Evolutionary conservation across 2,113 vertebrate species (phyloP).

Genomic region (Heloderma charlesbogerti): DNA sequence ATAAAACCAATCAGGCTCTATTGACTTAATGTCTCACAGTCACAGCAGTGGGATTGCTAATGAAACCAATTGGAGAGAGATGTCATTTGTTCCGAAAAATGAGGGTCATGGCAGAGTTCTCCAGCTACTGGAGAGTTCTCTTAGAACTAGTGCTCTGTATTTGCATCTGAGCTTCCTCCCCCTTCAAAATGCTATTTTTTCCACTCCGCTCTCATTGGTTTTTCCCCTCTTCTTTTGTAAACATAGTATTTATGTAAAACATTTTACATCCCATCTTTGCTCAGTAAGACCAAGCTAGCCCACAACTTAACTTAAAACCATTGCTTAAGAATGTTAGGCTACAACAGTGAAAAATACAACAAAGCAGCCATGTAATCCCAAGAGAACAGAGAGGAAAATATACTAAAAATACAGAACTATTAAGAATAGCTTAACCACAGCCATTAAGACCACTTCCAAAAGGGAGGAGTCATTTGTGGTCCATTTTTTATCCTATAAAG

Average conservation of each 20-base stretch:
- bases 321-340: too few species aligned
- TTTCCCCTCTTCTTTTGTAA: slow-evolving; percentile 54
- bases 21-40: slow-evolving; percentile 22
- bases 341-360: too few species aligned
- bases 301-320: too few species aligned
- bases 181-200: slow-evolving; percentile 11
- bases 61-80: slow-evolving; percentile 51
- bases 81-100: slow-evolving; percentile 48
- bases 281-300: too few species aligned
- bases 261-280: too few species aligned
- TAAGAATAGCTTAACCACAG: too few species aligned
- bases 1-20: slow-evolving; percentile 7
- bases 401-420: too few species aligned
- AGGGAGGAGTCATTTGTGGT: too few species aligned
- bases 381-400: too few species aligned
- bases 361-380: too few species aligned
- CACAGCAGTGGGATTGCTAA: slow-evolving; percentile 40
- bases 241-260: slow-evolving; percentile 30
- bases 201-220: slow-evolving; percentile 31
- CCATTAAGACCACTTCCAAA: too few species aligned
- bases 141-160: slow-evolving; percentile 43
- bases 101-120: slow-evolving; percentile 30
- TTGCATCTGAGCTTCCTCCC: background rate
- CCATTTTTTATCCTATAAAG: too few species aligned
- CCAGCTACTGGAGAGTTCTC: slow-evolving; percentile 23